Evolutionary conservation across 2,888 invertebrate species (phyloP), one percentile per base, ranked within the genome.

Genomic region (Diogma glabrata): DNA sequence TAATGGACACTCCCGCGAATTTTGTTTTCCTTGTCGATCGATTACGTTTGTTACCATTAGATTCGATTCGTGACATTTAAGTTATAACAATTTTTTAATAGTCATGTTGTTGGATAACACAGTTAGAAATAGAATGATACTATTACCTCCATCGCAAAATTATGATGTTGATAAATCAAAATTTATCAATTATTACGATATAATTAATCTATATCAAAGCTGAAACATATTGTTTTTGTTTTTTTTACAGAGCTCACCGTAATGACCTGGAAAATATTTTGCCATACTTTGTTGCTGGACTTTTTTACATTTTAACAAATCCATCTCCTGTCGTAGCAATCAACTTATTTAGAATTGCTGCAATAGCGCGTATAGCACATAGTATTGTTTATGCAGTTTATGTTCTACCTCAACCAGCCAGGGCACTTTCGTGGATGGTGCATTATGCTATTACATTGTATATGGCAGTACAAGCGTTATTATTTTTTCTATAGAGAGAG

Each of bases 251-350:
- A 57, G 77, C 76, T 4, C 79, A 79, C 59, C 70, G 72, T 56
- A 80, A 79, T 60, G 79, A 80, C 61, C 58, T 79, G 58, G 79
- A 79, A 62, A 79, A 79, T 61, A 76, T 79, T 54, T 61, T 75
- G 3, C 69, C 75, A 6, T 79, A 78, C 62, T 67, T 76, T 24
- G 57, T 72, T 20, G 60, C 74, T 53, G 76, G 74, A 8, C 61
- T 73, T 2, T 63, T 76, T 10, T 79, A 76, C 61, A 64, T 73
- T 0, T 55, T 73, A 52, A 76, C 73, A 1, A 67, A 71, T 46
- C 79, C 79, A 6, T 58, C 61, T 20, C 59, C 66, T 4, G 63
- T 57, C 52, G 20, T 70, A 49, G 79, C 79, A 8, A 61, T 70
- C 9, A 69, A 71, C 53, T 62, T 76, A 28, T 78, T 78, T 70